phyloP scores from a whole-genome alignment of 1,140 invertebrate species.

The Doryteuthis pealeii region DNA sequence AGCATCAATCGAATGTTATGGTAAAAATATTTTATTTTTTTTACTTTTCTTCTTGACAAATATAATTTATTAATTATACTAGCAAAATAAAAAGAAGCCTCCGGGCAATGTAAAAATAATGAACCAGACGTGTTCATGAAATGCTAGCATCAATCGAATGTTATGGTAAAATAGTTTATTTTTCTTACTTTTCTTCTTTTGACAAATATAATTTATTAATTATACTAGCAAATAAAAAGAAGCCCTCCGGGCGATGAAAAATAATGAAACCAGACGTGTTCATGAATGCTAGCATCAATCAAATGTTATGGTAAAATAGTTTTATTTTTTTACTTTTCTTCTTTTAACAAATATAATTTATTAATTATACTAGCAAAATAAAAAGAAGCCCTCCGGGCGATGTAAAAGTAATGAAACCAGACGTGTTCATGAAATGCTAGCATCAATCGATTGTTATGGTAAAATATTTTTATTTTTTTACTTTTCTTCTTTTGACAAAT shows the following conservation, averaged over 20 bases:
- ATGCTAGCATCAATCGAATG: slow-evolving; percentile 73
- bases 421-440: slow-evolving; percentile 73
- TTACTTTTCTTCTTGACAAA: too few species aligned
- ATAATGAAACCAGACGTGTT: slow-evolving; percentile 77
- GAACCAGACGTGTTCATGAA: slow-evolving; percentile 75
- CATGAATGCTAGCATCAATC: slow-evolving; percentile 72
- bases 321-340: too few species aligned
- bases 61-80: too few species aligned
- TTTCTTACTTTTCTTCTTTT: too few species aligned
- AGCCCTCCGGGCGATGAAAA: slow-evolving; percentile 81
- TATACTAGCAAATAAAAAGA: too few species aligned
- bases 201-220: too few species aligned
- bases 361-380: too few species aligned
- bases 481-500: too few species aligned
- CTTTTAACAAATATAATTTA: too few species aligned
- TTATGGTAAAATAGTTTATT: slow-evolving; percentile 65
- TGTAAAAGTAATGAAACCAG: slow-evolving; percentile 80
- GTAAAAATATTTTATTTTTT: slow-evolving; percentile 55
- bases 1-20: slow-evolving; percentile 74
- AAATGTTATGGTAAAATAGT: slow-evolving; percentile 69
- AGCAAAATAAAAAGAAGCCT: too few species aligned
- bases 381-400: too few species aligned
- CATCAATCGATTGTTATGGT: slow-evolving; percentile 76
- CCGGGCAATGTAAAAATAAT: slow-evolving; percentile 77
- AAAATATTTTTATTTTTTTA: slow-evolving; percentile 22